Conservation (phyloP, 2,797 vertebrate genomes). For the Thaleichthys pacificus region DNA sequence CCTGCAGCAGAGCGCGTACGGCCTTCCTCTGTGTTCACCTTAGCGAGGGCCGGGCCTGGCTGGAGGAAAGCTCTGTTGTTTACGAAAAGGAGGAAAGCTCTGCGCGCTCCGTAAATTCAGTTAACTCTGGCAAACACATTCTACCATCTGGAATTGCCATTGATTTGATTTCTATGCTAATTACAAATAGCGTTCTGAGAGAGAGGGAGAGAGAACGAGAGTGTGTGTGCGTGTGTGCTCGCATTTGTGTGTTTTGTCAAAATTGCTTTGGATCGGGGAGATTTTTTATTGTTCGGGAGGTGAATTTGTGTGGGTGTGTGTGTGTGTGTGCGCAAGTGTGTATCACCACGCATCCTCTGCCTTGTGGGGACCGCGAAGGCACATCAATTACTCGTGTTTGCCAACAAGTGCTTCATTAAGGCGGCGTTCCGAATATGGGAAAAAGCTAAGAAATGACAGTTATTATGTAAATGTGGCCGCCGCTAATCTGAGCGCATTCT, state of each 20-base stretch:
- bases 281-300: slow-evolving; percentile 19
- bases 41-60: too few relatives aligned
- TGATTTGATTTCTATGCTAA: slow-evolving; percentile 72
- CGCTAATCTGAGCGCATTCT: slow-evolving; percentile 30
- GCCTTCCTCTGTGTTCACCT: too few relatives aligned
- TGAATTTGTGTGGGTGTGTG: background rate
- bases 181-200: slow-evolving; percentile 38
- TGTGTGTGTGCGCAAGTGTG: background rate
- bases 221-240: too few relatives aligned
- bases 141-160: slow-evolving; percentile 48
- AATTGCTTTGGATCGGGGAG: too few relatives aligned
- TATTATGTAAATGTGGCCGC: slow-evolving; percentile 37
- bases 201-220: too few relatives aligned
- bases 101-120: slow-evolving; percentile 55
- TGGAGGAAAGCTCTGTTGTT: slow-evolving; percentile 61
- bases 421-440: slow-evolving; percentile 29
- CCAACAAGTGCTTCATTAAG: slow-evolving; percentile 42
- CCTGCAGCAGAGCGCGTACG: too few relatives aligned
- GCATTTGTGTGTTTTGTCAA: background rate
- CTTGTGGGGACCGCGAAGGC: slow-evolving; percentile 20
- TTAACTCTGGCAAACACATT: slow-evolving; percentile 63
- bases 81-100: slow-evolving; percentile 51
- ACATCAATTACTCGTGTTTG: slow-evolving; percentile 29
- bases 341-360: background rate
- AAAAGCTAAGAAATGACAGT: slow-evolving; percentile 37